Base-by-base conservation (phyloP, 2,888 invertebrate species). In the Dioctria rufipes region DNA sequence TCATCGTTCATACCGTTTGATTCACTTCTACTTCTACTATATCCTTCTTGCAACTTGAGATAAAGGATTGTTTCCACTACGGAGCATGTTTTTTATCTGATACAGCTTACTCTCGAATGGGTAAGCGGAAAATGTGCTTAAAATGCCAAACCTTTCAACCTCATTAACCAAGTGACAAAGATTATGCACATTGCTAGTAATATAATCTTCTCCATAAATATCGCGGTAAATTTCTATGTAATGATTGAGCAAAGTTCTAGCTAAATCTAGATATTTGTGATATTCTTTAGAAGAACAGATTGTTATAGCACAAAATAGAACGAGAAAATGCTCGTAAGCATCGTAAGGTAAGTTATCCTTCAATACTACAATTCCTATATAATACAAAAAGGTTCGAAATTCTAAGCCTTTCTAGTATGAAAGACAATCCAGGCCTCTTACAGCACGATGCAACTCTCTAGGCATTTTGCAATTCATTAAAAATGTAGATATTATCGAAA, bases 151-250 rank as follows among this genome's bases (percentile, higher is more conserved):
- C 51, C 80, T 84, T 77, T 66, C 49, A 4, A 85, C 86, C 83
- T 88, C 88, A 78, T 85, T 84, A 39, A 86, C 84, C 46, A 88
- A 63, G 84, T 88, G 88, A 43, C 85, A 81, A 13, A 88, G 81
- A 63, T 85, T 84, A 83, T 88, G 88, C 4, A 88, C 84, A 85
- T 89, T 89, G 81, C 87, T 86, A 9, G 85, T 84, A n/a, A 87
- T 80, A 80, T 83, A 83, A 54, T 86, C 84, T 80, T 83, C 81
- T 9, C 86, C 86, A 84, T 88, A 88, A 49, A 87, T 71, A 51
- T 84, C 81, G 51, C 83, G 69, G 83, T 80, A 84, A 43, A 43
- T 49, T 83, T 83, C 82, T 9, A 85, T 81, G 82, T 82, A 85
- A 54, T 82, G 51, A 60, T 66, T n/a, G 4, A 85, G 79, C 63